phyloP scores from a whole-genome alignment of 2,888 invertebrate genomes.

The Leptinotarsa haldemani region DNA sequence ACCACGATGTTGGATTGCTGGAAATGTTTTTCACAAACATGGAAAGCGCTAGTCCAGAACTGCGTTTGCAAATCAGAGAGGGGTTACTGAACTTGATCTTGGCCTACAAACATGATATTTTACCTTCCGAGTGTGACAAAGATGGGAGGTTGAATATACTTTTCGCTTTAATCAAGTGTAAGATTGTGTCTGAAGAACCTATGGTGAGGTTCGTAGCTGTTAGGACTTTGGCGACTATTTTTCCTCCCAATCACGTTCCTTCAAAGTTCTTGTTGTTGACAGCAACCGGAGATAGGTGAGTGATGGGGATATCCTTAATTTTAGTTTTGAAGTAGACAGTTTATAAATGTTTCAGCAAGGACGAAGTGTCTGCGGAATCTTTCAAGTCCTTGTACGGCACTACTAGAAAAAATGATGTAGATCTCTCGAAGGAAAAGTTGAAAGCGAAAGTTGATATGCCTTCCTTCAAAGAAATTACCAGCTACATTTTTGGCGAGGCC shows the following conservation, averaged over 20 bases:
- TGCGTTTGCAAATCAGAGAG: slow-evolving; percentile 62
- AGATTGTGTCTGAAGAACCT: slow-evolving; percentile 81
- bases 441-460: slow-evolving; percentile 71
- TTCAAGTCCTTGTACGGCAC: slow-evolving; percentile 80
- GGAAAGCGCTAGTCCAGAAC: slow-evolving; percentile 63
- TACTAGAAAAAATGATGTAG: slow-evolving; percentile 70
- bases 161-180: slow-evolving; percentile 75
- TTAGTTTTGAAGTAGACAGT: slow-evolving; percentile 18
- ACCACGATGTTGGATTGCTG: slow-evolving; percentile 74
- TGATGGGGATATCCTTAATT: slow-evolving; percentile 35
- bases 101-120: slow-evolving; percentile 61
- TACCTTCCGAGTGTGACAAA: slow-evolving; percentile 59
- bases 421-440: slow-evolving; percentile 57
- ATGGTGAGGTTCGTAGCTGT: slow-evolving; percentile 87
- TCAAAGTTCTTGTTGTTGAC: slow-evolving; percentile 84
- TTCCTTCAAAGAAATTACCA: slow-evolving; percentile 78
- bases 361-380: slow-evolving; percentile 81
- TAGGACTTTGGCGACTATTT: slow-evolving; percentile 83
- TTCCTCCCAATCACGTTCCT: slow-evolving; percentile 83
- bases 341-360: slow-evolving; percentile 70
- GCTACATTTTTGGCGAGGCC: slow-evolving; percentile 77
- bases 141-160: slow-evolving; percentile 61
- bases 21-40: slow-evolving; percentile 68
- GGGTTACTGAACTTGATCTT: slow-evolving; percentile 61
- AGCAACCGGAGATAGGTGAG: slow-evolving; percentile 85